Percentiles rank a stretch among this genome's conserved stretches.
Evolutionary conservation across 2,888 invertebrate genomes (phyloP).

Genomic region (Parnassius smintheus): DNA sequence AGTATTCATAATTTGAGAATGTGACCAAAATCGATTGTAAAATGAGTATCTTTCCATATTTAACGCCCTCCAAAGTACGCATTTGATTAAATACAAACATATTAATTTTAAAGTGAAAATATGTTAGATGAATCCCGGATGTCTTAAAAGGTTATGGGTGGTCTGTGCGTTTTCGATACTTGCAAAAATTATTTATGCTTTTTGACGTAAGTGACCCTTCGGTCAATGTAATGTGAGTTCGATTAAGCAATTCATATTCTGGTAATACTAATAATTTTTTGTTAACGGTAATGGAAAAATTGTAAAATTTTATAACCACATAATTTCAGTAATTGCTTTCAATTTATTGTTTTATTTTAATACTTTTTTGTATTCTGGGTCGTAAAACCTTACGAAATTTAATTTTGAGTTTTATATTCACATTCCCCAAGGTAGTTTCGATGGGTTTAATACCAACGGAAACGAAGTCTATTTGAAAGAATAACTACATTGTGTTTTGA

Average conservation of each 20-base stretch:
- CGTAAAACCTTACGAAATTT: conserved; percentile 6
- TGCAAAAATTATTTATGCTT: conserved; percentile 10
- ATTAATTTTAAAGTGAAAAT: not conserved
- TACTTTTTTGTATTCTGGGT: conserved; percentile 40
- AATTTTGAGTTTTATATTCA: conserved; percentile 4
- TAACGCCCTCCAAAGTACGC: no score
- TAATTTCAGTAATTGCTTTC: conserved; percentile 60
- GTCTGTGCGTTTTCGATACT: conserved; percentile 16
- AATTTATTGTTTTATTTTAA: conserved; percentile 43
- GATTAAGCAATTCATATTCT: conserved; percentile 23
- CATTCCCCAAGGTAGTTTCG: not conserved
- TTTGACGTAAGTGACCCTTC: conserved; percentile 20
- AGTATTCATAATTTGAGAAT: no score
- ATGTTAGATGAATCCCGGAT: not conserved
- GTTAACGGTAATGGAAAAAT: conserved; percentile 37
- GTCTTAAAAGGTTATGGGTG: conserved; percentile 2
- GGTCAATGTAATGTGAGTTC: conserved; percentile 6
- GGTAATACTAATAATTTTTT: conserved; percentile 12
- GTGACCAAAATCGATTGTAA: no score
- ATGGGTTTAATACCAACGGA: conserved; percentile 11
- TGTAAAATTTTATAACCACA: conserved; percentile 70
- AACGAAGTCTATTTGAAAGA: conserved; percentile 13
- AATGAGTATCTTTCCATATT: no score
- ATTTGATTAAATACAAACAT: not conserved
- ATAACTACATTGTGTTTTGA: conserved; percentile 16